Base-by-base conservation (phyloP, 2,888 invertebrate genomes). In the Tetranychus piercei region DNA sequence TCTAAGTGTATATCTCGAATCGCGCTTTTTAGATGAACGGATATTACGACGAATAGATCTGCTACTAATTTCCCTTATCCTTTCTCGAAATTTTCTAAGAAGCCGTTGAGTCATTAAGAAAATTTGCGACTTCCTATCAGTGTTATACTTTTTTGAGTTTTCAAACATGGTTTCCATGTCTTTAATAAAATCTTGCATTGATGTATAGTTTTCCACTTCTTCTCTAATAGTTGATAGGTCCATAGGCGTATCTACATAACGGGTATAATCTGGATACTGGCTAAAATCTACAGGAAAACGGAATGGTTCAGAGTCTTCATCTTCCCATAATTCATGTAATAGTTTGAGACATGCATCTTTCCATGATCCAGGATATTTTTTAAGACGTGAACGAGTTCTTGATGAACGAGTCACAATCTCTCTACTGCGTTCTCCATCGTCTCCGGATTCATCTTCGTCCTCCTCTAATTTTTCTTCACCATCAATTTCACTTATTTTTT, bases 341-440 rank as follows among this genome's bases (percentile, higher is more conserved):
- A 94, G 84, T 74, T 87, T 86, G 72, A 79, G 85, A 82, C 86
- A 92, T 73, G 85, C 84, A 65, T 84, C 79, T 79, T 83, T 84
- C 86, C 87, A 87, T 74, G 79, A 77, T 23, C 71, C 71, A 23
- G 78, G 76, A 23, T 76, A 77, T 74, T 74, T 76, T 69, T 72
- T 75, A 23, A 34, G 71, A 11, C 64, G 34, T 15, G n/a, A 66
- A n/a, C 69, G 43, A 34, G 66, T 85, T 80, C 80, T 88, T 81
- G 93, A 89, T 71, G 96, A 85, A 82, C 94, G 94, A 0, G 91
- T 90, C 77, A 96, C 87, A 78, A 94, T 89, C 76, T 90, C 86
- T 9, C 95, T 94, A 77, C 94, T 89, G 3, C 94, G 95, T 84
- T 96, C 97, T 81, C 92, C 93, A 77, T 96, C 91, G 45, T 89